Evolutionary conservation across 2,888 invertebrate genomes (phyloP), one percentile per base, ranked within the genome.

Genomic region (Monopis laevigella): DNA sequence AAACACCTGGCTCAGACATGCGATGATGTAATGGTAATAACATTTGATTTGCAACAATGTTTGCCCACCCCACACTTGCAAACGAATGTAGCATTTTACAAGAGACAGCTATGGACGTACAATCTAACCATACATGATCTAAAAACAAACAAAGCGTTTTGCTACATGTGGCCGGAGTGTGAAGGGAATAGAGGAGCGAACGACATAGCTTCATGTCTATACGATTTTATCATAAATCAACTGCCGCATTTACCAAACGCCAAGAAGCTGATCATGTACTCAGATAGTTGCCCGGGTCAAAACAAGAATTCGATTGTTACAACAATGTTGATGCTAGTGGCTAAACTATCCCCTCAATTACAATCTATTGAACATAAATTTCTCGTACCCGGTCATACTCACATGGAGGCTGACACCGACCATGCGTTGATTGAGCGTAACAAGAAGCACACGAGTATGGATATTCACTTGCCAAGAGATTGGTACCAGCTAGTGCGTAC

Each of bases 401-500:
- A 48, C 41, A 41, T 47, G 45, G 45, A 48, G 40, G 48, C 45
- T 38, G 46, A 48, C 34, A 45, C 45, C 36, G 46, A 48, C 26
- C 46, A 48, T 44, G 43, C 39, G 32, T 34, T 29, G 16, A 49
- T 49, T 32, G 47, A 50, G 39, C 44, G 48, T 34, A 21, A 43
- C 18, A 18, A 42, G n/a, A 42, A 42, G 18, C 42, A 24, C 13
- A 42, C 42, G 4, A 28, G 16, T 14, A 43, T 45, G 46, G 12
- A 43, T 42, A 44, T 48, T 30, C 45, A 48, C 40, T 43, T 45
- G 21, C 49, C 49, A 35, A 44, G 49, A 45, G 48, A 51, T 46
- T 51, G 50, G 49, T 49, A 46, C 41, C 49, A 52, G 39, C 30
- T 51, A 28, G 47, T 52, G 26, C 45, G 52, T 24, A 46, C 49